Conservation (phyloP, 2,113 vertebrate genomes). For the Hippocampus guttulatus region DNA sequence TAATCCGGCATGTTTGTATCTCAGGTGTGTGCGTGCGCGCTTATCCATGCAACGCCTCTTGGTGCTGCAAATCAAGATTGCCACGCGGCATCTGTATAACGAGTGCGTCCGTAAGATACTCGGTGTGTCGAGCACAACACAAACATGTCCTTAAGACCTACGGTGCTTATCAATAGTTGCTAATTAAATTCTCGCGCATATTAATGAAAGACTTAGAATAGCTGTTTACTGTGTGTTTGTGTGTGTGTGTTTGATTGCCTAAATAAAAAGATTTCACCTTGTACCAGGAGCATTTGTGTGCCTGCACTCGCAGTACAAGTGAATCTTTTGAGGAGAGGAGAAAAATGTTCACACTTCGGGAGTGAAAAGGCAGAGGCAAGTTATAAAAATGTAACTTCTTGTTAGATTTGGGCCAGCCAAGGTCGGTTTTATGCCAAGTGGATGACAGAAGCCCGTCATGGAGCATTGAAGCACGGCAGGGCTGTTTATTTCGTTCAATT, state of each 20-base stretch:
- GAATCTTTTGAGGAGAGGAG: conserved; percentile 15
- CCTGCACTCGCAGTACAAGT: conserved; percentile 4
- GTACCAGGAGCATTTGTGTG: conserved; percentile 24
- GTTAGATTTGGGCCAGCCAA: conserved; percentile 13
- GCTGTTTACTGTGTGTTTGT: conserved; percentile 26
- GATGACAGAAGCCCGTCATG: conserved; percentile 23
- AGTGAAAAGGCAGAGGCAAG: not conserved
- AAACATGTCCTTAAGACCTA: conserved; percentile 65
- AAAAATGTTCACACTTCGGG: not conserved
- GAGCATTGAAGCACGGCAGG: not conserved
- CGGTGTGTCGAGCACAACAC: conserved; percentile 30
- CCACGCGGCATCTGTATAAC: conserved; percentile 43
- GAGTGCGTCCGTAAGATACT: conserved; percentile 51
- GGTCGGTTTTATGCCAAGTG: conserved; percentile 6
- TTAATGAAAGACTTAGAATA: conserved; percentile 59
- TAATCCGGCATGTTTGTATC: conserved; percentile 47
- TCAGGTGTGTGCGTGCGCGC: conserved; percentile 27
- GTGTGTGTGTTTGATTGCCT: conserved; percentile 44
- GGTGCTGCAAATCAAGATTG: conserved; percentile 57
- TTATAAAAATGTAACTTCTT: conserved; percentile 1
- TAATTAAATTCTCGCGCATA: conserved; percentile 68
- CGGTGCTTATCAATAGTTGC: conserved; percentile 62
- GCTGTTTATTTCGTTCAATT: not conserved
- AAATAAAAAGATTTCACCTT: conserved; percentile 66
- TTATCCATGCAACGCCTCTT: conserved; percentile 25